phyloP scores from a whole-genome alignment of 2,888 invertebrate species.

The Dasypolia templi region DNA sequence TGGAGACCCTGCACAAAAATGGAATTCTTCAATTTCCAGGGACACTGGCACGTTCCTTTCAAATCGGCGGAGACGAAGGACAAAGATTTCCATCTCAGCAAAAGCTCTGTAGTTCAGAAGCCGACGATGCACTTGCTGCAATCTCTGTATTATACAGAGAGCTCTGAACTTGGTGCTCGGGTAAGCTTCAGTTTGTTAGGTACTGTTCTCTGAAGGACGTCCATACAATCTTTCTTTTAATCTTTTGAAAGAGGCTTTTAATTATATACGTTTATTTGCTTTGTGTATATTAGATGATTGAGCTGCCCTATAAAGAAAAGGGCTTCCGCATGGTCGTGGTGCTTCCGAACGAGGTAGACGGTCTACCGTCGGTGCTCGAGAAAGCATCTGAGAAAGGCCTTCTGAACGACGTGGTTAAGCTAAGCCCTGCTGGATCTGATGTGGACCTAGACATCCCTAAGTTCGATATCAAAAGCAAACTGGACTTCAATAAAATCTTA shows the following conservation, averaged over 20 bases:
- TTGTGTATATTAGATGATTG: conserved; percentile 71
- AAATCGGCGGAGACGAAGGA: conserved; percentile 70
- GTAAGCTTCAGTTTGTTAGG: conserved; percentile 59
- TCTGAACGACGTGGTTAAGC: conserved; percentile 71
- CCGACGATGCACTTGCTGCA: conserved; percentile 74
- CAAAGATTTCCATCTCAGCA: conserved; percentile 73
- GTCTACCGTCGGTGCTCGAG: conserved; percentile 71
- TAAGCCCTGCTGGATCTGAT: conserved; percentile 65
- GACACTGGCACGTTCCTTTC: conserved; percentile 79
- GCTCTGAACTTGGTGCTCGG: conserved; percentile 72
- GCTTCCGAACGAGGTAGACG: conserved; percentile 76
- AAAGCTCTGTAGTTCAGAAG: conserved; percentile 70
- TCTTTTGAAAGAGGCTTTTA: not conserved
- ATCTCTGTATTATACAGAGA: conserved; percentile 72
- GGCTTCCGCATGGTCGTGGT: conserved; percentile 80
- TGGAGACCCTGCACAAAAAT: not conserved
- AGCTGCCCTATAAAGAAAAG: conserved; percentile 77
- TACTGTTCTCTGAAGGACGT: not conserved
- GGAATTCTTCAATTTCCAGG: conserved; percentile 66
- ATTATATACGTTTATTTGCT: not conserved
- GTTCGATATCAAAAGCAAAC: conserved; percentile 74
- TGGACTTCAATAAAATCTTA: conserved; percentile 74
- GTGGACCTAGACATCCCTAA: conserved; percentile 76
- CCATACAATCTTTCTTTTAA: not conserved
- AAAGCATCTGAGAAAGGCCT: conserved; percentile 73